A percentile compares a stretch with the other conserved stretches of the same genome.
These are phyloP conservation scores for Erpetoichthys calabaricus DNA, from an alignment of 2,797 vertebrate species.

Conservation along the genomic window DNA sequence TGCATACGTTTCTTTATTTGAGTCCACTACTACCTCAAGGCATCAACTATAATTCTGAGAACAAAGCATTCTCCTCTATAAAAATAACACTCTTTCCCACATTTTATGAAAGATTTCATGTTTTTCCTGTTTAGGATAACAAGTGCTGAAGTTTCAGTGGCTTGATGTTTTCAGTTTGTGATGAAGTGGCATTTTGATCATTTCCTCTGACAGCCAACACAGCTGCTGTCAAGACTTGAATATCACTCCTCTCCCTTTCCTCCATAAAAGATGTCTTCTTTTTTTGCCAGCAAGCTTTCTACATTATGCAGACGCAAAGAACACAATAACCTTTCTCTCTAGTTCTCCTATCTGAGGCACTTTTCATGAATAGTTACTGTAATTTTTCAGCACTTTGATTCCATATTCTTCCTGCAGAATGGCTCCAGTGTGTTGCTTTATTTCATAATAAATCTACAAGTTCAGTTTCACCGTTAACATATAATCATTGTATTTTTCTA, in stretches of 20 bases:
- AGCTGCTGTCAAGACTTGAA: constrained; percentile 20
- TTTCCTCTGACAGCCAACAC: constrained; percentile 30
- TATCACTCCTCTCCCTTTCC: constrained; percentile 5
- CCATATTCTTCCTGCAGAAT: not conserved
- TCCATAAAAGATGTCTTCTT: constrained; percentile 1
- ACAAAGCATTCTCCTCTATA: not conserved
- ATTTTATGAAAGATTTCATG: constrained; percentile 8
- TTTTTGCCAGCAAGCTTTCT: constrained; percentile 2
- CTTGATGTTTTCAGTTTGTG: constrained; percentile 19
- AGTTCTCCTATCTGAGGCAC: constrained; percentile 3
- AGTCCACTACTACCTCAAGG: too few relatives aligned
- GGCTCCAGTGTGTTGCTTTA: too few relatives aligned
- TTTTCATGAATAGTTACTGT: not conserved
- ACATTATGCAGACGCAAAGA: constrained; percentile 1
- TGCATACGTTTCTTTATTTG: too few relatives aligned
- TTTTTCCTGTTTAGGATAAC: constrained; percentile 8
- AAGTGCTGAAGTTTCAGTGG: constrained; percentile 13
- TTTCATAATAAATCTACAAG: too few relatives aligned
- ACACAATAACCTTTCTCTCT: not conserved
- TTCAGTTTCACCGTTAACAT: too few relatives aligned
- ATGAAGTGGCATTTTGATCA: constrained; percentile 26
- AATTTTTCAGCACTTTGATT: not conserved
- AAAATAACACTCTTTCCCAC: constrained; percentile 2
- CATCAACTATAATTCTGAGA: too few relatives aligned
- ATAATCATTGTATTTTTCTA: too few relatives aligned